Base-by-base conservation (phyloP, 2,797 vertebrate species). In the Melanotaenia pygmaea region DNA sequence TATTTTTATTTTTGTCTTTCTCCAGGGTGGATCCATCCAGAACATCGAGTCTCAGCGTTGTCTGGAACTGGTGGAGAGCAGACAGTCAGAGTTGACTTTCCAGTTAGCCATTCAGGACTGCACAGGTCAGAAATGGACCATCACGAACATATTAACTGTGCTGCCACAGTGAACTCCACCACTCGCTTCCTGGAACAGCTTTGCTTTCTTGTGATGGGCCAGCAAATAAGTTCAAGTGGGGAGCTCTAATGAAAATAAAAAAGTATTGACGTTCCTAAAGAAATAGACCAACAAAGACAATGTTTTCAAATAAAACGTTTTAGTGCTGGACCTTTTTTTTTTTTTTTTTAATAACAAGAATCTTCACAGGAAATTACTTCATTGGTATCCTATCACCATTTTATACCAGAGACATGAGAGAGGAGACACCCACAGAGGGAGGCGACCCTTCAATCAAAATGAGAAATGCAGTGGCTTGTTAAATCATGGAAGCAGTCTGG, bases 21-120 rank as follows among this genome's bases (percentile, higher is more conserved):
- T 67, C 70, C 64, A 99, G 98, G 96, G 96, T 80, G 97, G 97
- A 22, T 90, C 96, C 81, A 96, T 99, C 89, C 96, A 96, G 94
- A 99, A 98, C 91, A 93, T 92, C 1, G 96, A 97, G 86, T 96
- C 97, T 61, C 96, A 95, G 88, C 95, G 91, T 54, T 99, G 98
- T 73, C 91, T 99, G 87, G 98, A 99, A 88, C 79, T 98, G 81
- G 94, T 96, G 82, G 95, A 96, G 82, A 97, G 92, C 89, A 93
- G 71, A 0, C 94, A 96, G 26, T 92, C 92, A 0, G 96, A 96
- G 75, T 96, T 95, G 50, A 94, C 95, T 5, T 96, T 95, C 85
- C 96, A 97, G 34, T 92, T 98, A 70, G 94, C 93, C 76, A 93
- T 99, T 69, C 97, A 98, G 93, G 95, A 95, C 75, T 99, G 98